Conservation (phyloP, 2,888 invertebrate genomes). For the Hemithea aestivaria region DNA sequence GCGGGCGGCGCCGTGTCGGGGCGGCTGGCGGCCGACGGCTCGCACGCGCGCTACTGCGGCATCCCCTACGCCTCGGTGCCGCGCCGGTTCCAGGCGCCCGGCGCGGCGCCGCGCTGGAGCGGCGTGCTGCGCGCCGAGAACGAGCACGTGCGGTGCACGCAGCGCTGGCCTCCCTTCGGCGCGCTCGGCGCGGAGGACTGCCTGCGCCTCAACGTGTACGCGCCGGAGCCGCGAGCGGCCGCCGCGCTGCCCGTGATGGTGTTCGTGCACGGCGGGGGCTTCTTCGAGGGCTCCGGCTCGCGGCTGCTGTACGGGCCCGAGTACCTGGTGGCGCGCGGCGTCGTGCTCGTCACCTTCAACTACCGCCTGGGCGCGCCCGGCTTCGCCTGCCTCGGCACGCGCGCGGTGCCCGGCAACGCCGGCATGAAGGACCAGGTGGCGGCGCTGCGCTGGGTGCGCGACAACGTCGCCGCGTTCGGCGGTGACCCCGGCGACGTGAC, state of each 20-base stretch:
- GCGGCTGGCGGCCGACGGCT: neutral
- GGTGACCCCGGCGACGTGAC: constrained; percentile 65
- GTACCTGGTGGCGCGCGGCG: constrained; percentile 64
- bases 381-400: constrained; percentile 65
- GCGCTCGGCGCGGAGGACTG: constrained; percentile 81
- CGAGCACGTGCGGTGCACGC: constrained; percentile 11
- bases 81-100: neutral
- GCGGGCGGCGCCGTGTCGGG: too few relatives aligned
- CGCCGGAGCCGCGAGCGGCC: constrained; percentile 44
- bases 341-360: constrained; percentile 69
- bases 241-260: constrained; percentile 60
- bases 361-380: constrained; percentile 72
- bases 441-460: constrained; percentile 70
- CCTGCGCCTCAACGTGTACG: constrained; percentile 84
- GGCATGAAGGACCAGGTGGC: constrained; percentile 72
- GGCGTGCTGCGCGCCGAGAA: constrained; percentile 1
- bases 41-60: neutral
- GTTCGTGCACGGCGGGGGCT: constrained; percentile 75
- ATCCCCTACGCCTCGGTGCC: neutral
- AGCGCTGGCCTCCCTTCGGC: too few relatives aligned
- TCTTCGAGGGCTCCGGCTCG: constrained; percentile 71
- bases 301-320: constrained; percentile 73
- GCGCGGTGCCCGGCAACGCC: constrained; percentile 70
- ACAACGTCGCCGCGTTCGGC: constrained; percentile 62
- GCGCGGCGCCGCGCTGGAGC: neutral